Evolutionary conservation across 2,888 invertebrate species (phyloP).

Genomic region (Chydorus sphaericus): DNA sequence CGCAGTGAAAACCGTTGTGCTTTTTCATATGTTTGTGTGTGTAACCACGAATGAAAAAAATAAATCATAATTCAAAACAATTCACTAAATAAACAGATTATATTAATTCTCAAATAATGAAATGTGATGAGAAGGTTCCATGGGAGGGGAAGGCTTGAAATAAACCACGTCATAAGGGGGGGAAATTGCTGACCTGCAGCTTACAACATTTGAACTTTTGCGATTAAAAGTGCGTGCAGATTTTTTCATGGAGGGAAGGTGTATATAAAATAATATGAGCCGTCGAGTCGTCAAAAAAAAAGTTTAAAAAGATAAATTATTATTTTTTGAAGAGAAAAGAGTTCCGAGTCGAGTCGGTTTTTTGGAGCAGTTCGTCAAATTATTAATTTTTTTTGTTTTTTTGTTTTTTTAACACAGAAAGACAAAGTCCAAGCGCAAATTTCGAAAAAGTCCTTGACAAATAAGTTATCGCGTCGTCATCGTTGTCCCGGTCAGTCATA

Average conservation of each 20-base stretch:
- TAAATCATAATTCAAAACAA: background rate
- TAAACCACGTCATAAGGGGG: background rate
- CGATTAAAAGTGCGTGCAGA: background rate
- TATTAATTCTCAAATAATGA: slow-evolving; percentile 6
- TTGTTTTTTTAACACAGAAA: background rate
- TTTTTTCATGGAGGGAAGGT: background rate
- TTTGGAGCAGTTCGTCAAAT: background rate
- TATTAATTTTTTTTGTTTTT: background rate
- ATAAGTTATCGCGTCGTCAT: too few species aligned
- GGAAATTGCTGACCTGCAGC: slow-evolving; percentile 1
- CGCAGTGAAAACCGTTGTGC: background rate
- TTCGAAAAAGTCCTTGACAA: too few species aligned
- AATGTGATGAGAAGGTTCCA: slow-evolving; percentile 4
- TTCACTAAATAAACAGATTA: slow-evolving; percentile 2
- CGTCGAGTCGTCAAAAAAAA: background rate
- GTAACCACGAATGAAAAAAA: background rate
- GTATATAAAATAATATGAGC: background rate
- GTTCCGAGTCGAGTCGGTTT: background rate
- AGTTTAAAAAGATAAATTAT: background rate
- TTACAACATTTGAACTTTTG: background rate
- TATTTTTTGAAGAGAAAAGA: background rate
- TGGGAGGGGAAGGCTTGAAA: too few species aligned
- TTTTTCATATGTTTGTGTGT: background rate
- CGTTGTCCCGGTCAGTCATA: too few species aligned
- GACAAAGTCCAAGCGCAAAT: too few species aligned